These are phyloP conservation scores for Otis tarda DNA, from an alignment of 2,113 vertebrate genomes.

Conservation along the genomic window DNA sequence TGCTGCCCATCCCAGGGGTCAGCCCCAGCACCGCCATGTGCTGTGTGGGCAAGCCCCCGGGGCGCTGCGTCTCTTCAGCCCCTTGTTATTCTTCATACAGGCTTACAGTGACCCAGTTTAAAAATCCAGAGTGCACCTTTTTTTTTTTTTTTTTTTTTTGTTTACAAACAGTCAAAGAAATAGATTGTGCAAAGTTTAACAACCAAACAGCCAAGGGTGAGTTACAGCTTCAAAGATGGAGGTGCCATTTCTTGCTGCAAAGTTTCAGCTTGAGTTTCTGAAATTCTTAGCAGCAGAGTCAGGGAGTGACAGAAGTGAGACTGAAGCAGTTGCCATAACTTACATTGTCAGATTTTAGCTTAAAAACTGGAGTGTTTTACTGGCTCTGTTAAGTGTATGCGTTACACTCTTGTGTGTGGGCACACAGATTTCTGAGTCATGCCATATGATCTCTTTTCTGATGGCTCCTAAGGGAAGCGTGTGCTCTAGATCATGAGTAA, in stretches of 20 bases:
- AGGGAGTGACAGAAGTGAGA: not conserved
- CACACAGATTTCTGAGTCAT: not conserved
- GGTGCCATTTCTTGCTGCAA: not conserved
- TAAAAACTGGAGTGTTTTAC: not conserved
- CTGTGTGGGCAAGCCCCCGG: not conserved
- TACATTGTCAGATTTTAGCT: not conserved
- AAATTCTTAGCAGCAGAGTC: not conserved
- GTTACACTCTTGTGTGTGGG: not conserved
- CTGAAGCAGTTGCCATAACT: not conserved
- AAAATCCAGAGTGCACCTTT: not conserved
- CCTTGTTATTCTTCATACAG: not conserved
- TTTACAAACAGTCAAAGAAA: not conserved
- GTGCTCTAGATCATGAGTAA: not conserved
- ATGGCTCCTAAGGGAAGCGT: not conserved
- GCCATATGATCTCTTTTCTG: not conserved
- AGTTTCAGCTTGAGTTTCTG: not conserved
- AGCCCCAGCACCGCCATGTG: not conserved
- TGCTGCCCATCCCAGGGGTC: not conserved
- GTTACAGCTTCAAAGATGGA: not conserved
- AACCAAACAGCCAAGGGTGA: rapidly evolving
- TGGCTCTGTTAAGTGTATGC: not conserved
- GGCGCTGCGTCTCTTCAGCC: not conserved
- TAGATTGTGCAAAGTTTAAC: not conserved
- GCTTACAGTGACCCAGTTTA: not conserved
- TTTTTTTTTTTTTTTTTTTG: not conserved